Evolutionary conservation across 2,113 vertebrate species (phyloP).

Genomic region (Cygnus buccinator): DNA sequence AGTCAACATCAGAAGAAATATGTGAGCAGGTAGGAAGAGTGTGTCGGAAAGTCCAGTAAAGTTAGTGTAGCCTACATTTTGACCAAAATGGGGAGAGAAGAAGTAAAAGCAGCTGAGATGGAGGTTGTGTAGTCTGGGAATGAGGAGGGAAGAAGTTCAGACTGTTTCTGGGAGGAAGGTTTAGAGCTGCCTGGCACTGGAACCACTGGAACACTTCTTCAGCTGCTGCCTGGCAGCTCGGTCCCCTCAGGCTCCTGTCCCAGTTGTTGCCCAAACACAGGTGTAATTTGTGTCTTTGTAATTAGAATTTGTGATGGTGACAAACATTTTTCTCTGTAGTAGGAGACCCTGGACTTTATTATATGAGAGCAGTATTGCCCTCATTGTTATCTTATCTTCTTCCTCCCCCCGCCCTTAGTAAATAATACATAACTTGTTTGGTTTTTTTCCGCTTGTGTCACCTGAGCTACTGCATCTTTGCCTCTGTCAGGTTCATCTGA

Average conservation of each 20-base stretch:
- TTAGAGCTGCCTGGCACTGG: background rate
- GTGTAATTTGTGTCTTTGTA: background rate
- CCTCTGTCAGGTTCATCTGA: slow-evolving; percentile 4
- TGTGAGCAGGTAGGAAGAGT: background rate
- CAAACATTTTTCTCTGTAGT: background rate
- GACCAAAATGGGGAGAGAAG: background rate
- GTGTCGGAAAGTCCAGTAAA: background rate
- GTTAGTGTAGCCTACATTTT: background rate
- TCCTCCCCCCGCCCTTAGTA: slow-evolving; percentile 10
- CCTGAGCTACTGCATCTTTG: background rate
- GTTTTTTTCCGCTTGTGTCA: background rate
- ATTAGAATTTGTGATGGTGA: background rate
- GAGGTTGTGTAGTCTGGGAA: background rate
- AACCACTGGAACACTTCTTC: background rate
- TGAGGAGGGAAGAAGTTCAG: background rate
- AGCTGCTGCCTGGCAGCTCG: background rate
- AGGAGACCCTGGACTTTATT: background rate
- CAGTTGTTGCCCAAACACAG: background rate
- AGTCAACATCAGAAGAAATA: background rate
- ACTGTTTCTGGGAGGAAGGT: background rate
- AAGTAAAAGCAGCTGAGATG: background rate
- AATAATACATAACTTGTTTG: background rate
- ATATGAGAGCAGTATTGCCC: background rate
- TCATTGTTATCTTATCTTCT: background rate
- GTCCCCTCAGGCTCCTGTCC: background rate